Base-by-base conservation (phyloP, 2,888 invertebrate genomes). In the Acanthosepion esculentum region DNA sequence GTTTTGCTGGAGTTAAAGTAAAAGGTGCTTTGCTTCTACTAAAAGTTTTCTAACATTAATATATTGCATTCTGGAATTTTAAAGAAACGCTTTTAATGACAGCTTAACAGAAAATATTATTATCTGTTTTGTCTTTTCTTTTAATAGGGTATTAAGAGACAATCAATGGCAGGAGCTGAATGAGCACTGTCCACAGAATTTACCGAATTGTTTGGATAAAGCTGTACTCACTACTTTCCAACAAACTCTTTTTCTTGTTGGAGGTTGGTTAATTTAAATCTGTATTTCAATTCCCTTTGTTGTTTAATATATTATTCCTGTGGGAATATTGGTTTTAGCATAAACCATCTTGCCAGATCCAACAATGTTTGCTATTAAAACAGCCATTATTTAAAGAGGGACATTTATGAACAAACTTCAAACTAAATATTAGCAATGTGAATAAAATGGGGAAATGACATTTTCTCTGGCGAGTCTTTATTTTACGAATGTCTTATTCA, bases 181-280 rank as follows among this genome's bases (percentile, higher is more conserved):
- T 50, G 53, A 29, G 2, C 29, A 53, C 8, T 50, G 8, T 26
- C 93, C 93, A n/a, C n/a, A 23, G 48, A 93, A 50, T 1, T 29
- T 93, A 48, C 50, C 93, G 3, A 53, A 29, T 15, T 29, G 50
- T 93, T 53, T 93, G 29, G 93, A 93, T 29, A 93, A 53, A 48
- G 48, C 33, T 48, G 50, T 50, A 26, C 23, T 93, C n/a, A 48
- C 50, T 18, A 0, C 93, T 50, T 29, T 93, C 26, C 53, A 29
- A 0, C 53, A 53, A 53, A 93, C 53, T 6, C 29, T 93, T 53
- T 93, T 53, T 48, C 8, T 50, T 12, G 53, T 93, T n/a, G 93
- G 93, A 93, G 93, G 93, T 93, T 93, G 23, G 93, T 53, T 93
- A 33, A 78, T 78, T 15, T n/a, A 15, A n/a, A n/a, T 93, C n/a